Evolutionary conservation across 2,888 invertebrate species (phyloP), one percentile per base, ranked within the genome.

Genomic region (Xylocampa areola): DNA sequence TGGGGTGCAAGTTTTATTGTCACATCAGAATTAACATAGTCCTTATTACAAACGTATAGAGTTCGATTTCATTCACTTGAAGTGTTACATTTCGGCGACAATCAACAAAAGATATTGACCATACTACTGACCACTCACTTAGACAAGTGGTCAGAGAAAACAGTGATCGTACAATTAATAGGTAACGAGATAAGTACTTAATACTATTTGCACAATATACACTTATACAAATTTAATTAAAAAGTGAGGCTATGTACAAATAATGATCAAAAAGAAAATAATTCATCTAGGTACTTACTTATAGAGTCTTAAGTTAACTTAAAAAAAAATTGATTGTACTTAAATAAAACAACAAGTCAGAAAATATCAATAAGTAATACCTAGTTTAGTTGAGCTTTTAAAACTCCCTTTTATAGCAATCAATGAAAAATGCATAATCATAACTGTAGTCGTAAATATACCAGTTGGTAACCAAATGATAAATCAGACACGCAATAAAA

Each of bases 401-500:
- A 25, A 68, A 53, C 55, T 2, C 13, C n/a, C n/a, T n/a, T 14
- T 10, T 32, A n/a, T 3, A n/a, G 2, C 32, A 48, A 36, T 52
- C 37, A 79, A 73, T 75, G 64, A 61, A 68, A 72, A 71, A 37
- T 59, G 52, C 59, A 81, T 78, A 76, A 78, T 81, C 84, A 85
- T 85, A 89, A 84, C 79, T 85, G 81, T 82, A 72, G 62, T 80
- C 88, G 80, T 90, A 91, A 91, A 89, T 85, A 87, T 76, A 75
- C 72, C 81, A 81, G 79, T 81, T 83, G 84, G 69, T 88, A 90
- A 91, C 82, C 86, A 90, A 90, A 90, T 78, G 76, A 82, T 91
- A 91, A 90, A 90, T 91, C 80, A 82, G 65, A 72, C 65, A 68
- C 40, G 39, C 44, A 72, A 77, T 76, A 72, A 77, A 64, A 79